Evolutionary conservation across 2,888 invertebrate genomes (phyloP), one percentile per base, ranked within the genome.

Genomic region (Drosophila paramelanica): DNA sequence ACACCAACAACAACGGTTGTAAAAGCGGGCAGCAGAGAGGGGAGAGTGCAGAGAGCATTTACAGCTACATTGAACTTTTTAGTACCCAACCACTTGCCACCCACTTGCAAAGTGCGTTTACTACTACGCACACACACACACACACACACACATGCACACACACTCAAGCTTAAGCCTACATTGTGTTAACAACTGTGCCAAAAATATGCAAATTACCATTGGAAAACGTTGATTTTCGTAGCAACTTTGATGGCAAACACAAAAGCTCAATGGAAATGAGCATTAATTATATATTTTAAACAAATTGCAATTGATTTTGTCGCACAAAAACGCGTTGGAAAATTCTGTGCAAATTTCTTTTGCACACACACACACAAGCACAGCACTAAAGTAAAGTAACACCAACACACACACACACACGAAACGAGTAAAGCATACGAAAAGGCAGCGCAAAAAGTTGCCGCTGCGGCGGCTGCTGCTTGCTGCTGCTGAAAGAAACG

Each of bases 61-160:
- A 88, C 89, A 84, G 89, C 81, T 87, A 87, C 76, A 89, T 82
- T 89, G 86, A 89, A 85, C 85, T 84, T 89, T 89, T 79, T 70
- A 66, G 59, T 80, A 61, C 65, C 51, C 55, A 75, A 77, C 67
- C 66, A 75, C 66, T 80, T 85, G 71, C 67, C 70, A 78, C 67
- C 67, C 82, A 88, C 85, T 85, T 88, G 87, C 85, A 79, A 65
- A 79, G 71, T 87, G 89, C 83, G 89, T 88, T 89, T 83, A 88
- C 89, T 87, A 89, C 81, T 89, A 87, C 85, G 88, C 87, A 80
- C 84, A 66, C 66, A 64, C 52, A 58, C 52, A 57, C 67, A 50
- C 45, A 58, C 51, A 50, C 25, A 53, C 36, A 50, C 8, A 49
- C 47, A 52, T 53, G 67, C 47, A 60, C 14, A 67, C 31, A 42